These are phyloP conservation scores for Andrena chrysosceles DNA, from an alignment of 2,888 invertebrate species.

Conservation along the genomic window DNA sequence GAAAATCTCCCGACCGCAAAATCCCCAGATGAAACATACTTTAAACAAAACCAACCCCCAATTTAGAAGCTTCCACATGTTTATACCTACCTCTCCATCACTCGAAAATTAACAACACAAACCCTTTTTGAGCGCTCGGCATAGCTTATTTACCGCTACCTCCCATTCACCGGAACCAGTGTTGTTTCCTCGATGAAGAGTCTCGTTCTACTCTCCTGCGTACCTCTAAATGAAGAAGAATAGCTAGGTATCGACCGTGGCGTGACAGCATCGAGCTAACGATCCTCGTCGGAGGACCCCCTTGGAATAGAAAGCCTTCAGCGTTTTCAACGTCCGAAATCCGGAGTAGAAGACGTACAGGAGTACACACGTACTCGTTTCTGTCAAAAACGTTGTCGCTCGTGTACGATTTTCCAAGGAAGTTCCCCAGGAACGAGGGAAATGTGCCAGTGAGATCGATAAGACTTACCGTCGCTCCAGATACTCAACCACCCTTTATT, in stretches of 20 bases:
- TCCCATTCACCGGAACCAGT: no score
- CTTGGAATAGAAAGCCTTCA: background rate
- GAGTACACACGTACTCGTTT: background rate
- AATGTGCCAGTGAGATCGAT: constrained; percentile 47
- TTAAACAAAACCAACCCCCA: no score
- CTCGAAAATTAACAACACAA: no score
- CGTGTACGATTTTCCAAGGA: constrained; percentile 32
- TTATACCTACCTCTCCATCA: no score
- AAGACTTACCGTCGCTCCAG: constrained; percentile 27
- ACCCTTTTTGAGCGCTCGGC: no score
- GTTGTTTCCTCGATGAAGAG: no score
- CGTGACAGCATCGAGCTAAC: background rate
- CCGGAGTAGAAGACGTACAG: background rate
- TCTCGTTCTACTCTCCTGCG: background rate
- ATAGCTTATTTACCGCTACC: no score
- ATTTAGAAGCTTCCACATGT: no score
- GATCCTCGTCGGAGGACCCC: background rate
- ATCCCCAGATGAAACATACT: no score
- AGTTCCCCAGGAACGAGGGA: constrained; percentile 19
- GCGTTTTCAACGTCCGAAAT: constrained; percentile 5
- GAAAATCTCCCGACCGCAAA: no score
- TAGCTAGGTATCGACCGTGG: background rate
- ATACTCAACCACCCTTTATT: constrained; percentile 37
- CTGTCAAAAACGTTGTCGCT: constrained; percentile 26
- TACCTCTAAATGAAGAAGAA: background rate